A percentile compares a stretch with the other conserved stretches of the same genome.
phyloP scores from a whole-genome alignment of 2,113 vertebrate species.

The Gallinago media region DNA sequence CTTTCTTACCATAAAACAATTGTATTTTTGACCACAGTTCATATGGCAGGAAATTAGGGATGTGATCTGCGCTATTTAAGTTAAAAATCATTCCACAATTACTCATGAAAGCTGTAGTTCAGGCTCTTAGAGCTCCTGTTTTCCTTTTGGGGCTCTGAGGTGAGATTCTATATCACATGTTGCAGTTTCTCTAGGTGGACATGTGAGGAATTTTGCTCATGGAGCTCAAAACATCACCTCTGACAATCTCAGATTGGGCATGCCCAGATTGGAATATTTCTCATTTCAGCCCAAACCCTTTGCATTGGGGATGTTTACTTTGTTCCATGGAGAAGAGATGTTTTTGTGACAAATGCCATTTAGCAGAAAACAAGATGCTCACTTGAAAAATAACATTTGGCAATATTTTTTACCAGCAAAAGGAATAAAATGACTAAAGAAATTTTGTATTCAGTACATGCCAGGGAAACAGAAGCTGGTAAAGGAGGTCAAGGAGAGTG shows the following conservation, averaged over 20 bases:
- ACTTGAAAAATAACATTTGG: background rate
- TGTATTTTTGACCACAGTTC: background rate
- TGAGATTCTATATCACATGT: background rate
- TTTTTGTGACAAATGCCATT: background rate
- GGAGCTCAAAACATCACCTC: background rate
- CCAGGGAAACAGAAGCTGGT: conserved; percentile 80
- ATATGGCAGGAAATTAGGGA: background rate
- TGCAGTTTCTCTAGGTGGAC: background rate
- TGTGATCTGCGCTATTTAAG: background rate
- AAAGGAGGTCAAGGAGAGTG: conserved; percentile 78
- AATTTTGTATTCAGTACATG: conserved; percentile 65
- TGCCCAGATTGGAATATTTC: background rate
- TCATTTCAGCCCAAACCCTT: background rate
- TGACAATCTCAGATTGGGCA: background rate
- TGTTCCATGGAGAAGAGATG: background rate
- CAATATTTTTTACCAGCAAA: background rate
- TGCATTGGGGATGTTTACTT: background rate
- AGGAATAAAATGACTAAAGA: background rate
- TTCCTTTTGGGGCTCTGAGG: background rate
- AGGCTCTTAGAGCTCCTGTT: background rate
- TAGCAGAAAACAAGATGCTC: background rate
- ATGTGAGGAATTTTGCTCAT: background rate
- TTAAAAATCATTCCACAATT: background rate
- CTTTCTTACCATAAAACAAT: background rate
- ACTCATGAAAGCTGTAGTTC: background rate